phyloP scores from a whole-genome alignment of 2,113 vertebrate species.

The Mesitornis unicolor region DNA sequence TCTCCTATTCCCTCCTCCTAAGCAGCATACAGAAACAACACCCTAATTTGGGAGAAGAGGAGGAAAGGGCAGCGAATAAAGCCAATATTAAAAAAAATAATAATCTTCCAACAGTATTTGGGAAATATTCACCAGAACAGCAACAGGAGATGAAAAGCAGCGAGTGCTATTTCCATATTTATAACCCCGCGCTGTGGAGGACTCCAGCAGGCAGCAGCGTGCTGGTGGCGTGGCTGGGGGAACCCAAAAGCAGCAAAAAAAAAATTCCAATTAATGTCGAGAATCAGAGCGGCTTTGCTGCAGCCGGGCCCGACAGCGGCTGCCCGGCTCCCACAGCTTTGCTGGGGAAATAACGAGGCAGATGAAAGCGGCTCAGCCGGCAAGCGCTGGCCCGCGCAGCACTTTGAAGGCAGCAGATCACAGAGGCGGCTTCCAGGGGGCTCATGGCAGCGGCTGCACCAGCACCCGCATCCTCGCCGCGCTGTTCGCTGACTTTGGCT shows the following conservation, averaged over 20 bases:
- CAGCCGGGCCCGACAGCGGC: conserved; percentile 33
- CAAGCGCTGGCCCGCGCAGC: background rate
- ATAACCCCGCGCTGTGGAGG: background rate
- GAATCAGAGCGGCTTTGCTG: conserved; percentile 37
- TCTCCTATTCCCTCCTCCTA: background rate
- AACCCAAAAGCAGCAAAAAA: conserved; percentile 4
- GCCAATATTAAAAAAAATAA: background rate
- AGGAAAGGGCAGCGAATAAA: background rate
- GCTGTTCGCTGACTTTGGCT: rapidly evolving
- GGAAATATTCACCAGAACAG: background rate
- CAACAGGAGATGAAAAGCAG: background rate
- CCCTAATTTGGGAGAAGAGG: background rate
- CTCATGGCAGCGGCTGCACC: background rate
- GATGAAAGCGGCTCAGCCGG: background rate
- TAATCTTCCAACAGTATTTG: background rate
- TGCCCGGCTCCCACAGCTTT: conserved; percentile 26
- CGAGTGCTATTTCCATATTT: conserved; percentile 31
- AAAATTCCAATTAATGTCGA: conserved; percentile 53
- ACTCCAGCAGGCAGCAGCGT: conserved; percentile 37
- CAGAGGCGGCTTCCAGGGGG: background rate
- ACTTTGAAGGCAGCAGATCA: conserved; percentile 43
- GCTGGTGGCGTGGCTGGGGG: background rate
- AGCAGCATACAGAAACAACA: background rate
- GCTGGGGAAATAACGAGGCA: conserved; percentile 61
- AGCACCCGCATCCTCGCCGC: rapidly evolving